Conservation (phyloP, 2,888 invertebrate species). For the Eledone cirrhosa region DNA sequence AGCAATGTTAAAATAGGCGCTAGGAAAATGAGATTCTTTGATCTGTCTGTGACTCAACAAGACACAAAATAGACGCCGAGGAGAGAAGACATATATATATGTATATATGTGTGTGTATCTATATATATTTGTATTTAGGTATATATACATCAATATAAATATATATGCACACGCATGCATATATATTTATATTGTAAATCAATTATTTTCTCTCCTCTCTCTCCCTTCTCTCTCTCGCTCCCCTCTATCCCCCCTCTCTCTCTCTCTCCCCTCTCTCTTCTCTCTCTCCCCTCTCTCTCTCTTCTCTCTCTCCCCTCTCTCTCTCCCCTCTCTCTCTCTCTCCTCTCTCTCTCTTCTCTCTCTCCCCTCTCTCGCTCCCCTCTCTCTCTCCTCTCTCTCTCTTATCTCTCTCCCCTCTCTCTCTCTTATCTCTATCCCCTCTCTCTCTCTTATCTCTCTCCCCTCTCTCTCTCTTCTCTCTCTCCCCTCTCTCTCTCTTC, state of each 20-base stretch:
- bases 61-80: too few relatives aligned
- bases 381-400: neutral
- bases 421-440: too few relatives aligned
- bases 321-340: neutral
- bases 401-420: neutral
- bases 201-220: neutral
- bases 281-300: neutral
- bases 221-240: neutral
- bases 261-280: too few relatives aligned
- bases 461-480: neutral
- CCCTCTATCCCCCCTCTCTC: neutral
- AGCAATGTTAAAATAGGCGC: too few relatives aligned
- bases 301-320: neutral
- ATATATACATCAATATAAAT: neutral
- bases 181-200: constrained; percentile 2
- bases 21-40: too few relatives aligned
- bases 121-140: neutral
- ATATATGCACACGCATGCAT: neutral
- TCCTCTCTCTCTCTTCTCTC: neutral
- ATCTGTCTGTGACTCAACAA: too few relatives aligned
- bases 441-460: neutral
- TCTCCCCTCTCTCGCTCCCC: neutral
- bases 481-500: neutral
- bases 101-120: neutral
- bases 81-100: constrained; percentile 6